Conservation (phyloP, 2,113 vertebrate species). For the Aldabrachelys gigantea region DNA sequence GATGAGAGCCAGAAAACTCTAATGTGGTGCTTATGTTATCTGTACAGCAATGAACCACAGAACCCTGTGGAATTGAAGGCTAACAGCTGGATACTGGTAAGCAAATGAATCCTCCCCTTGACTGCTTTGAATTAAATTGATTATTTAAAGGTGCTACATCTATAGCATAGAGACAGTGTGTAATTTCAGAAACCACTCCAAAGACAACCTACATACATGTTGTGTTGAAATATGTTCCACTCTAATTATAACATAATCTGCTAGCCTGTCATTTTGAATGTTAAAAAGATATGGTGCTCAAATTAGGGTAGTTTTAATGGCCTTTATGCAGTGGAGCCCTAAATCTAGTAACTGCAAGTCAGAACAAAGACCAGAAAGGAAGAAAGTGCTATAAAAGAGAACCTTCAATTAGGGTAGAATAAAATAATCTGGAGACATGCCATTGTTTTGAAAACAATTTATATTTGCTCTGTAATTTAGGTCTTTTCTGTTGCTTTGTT, state of each 20-base stretch:
- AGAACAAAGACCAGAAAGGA: background rate
- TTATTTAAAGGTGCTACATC: constrained; percentile 59
- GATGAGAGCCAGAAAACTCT: constrained; percentile 85
- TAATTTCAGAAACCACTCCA: constrained; percentile 46
- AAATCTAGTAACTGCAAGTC: background rate
- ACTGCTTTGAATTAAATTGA: constrained; percentile 60
- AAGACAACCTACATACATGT: background rate
- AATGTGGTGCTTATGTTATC: constrained; percentile 87
- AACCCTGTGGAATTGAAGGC: constrained; percentile 86
- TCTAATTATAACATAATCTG: constrained; percentile 25
- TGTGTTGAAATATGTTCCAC: background rate
- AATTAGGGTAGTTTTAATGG: background rate
- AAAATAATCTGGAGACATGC: constrained; percentile 28
- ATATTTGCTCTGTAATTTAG: constrained; percentile 19
- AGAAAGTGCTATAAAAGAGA: background rate
- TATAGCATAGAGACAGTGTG: background rate
- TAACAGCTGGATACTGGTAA: constrained; percentile 91
- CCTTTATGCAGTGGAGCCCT: background rate
- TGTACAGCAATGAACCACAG: constrained; percentile 87
- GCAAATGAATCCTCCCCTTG: constrained; percentile 45
- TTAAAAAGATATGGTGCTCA: constrained; percentile 25
- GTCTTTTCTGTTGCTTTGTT: background rate
- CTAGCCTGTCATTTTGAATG: constrained; percentile 20
- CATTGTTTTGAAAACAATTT: constrained; percentile 24
- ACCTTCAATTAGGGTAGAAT: constrained; percentile 27